Evolutionary conservation across 2,888 invertebrate species (phyloP).

Genomic region (Pegoplata infirma): DNA sequence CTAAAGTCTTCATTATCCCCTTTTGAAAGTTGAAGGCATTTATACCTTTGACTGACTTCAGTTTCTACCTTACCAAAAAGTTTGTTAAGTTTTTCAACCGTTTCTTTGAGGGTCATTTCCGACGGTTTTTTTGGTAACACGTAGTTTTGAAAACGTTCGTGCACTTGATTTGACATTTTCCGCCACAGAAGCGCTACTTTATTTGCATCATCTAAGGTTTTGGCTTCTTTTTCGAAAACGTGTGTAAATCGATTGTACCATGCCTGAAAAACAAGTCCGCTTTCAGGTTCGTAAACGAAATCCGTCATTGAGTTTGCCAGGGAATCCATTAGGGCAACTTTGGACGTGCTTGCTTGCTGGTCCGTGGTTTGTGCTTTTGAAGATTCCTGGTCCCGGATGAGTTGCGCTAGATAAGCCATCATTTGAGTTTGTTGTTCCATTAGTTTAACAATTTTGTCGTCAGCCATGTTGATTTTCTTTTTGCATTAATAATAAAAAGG

Average conservation of each 20-base stretch:
- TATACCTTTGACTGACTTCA: neutral
- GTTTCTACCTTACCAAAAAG: slow-evolving; percentile 7
- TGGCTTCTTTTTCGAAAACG: slow-evolving; percentile 18
- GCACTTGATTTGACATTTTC: slow-evolving; percentile 17
- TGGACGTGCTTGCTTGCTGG: no score
- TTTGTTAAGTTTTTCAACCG: neutral
- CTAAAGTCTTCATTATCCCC: slow-evolving; percentile 4
- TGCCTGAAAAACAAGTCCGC: neutral
- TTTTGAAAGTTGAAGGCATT: slow-evolving; percentile 1
- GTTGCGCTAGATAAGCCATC: neutral
- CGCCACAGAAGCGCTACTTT: slow-evolving; percentile 12
- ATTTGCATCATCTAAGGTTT: neutral
- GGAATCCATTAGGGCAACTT: slow-evolving; percentile 19
- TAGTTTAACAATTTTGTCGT: slow-evolving; percentile 14
- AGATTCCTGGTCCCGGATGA: neutral
- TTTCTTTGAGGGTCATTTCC: slow-evolving; percentile 1
- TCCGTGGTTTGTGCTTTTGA: neutral
- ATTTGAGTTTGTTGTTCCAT: slow-evolving; percentile 5
- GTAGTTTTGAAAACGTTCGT: slow-evolving; percentile 8
- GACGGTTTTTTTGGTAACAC: neutral
- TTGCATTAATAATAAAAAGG: no score
- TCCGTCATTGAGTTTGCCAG: slow-evolving; percentile 5
- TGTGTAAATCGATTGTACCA: neutral
- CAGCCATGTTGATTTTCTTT: neutral
- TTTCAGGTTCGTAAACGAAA: slow-evolving; percentile 15